These are phyloP conservation scores for Spatulosminthurus flaviceps DNA, from an alignment of 2,888 invertebrate species.

Conservation along the genomic window DNA sequence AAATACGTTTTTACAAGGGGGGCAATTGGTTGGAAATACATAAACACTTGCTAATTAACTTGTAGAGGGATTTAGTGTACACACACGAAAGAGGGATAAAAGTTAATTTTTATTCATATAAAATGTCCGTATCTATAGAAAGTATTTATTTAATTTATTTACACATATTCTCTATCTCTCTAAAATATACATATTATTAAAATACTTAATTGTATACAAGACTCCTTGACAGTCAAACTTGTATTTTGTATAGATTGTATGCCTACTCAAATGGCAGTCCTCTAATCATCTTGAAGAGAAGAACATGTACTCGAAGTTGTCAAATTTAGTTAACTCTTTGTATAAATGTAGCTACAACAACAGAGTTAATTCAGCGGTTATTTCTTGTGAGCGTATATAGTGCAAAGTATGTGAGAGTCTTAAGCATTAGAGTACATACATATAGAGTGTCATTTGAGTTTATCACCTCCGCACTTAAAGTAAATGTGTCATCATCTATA, in stretches of 20 bases:
- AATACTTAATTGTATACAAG: too few species aligned
- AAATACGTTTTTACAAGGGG: not conserved
- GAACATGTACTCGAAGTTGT: not conserved
- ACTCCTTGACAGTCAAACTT: too few species aligned
- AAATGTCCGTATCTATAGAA: not conserved
- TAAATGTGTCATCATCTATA: conserved; percentile 45
- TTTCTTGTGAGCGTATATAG: too few species aligned
- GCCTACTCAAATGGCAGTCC: not conserved
- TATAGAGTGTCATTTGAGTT: conserved; percentile 29
- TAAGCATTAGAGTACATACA: too few species aligned
- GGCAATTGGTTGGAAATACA: not conserved
- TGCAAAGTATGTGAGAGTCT: too few species aligned
- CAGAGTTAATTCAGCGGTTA: too few species aligned
- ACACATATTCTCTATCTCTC: too few species aligned
- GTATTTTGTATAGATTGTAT: not conserved
- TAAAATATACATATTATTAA: too few species aligned
- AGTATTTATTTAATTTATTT: not conserved
- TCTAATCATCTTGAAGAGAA: not conserved
- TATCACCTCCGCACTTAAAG: conserved; percentile 35
- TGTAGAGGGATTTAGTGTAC: not conserved
- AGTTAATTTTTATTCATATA: not conserved
- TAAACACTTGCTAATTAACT: conserved; percentile 11
- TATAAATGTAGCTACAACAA: too few species aligned
- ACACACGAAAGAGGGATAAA: not conserved
- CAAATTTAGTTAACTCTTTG: conserved; percentile 3